Evolutionary conservation across 2,888 invertebrate genomes (phyloP).

Genomic region (Parnassius smintheus): DNA sequence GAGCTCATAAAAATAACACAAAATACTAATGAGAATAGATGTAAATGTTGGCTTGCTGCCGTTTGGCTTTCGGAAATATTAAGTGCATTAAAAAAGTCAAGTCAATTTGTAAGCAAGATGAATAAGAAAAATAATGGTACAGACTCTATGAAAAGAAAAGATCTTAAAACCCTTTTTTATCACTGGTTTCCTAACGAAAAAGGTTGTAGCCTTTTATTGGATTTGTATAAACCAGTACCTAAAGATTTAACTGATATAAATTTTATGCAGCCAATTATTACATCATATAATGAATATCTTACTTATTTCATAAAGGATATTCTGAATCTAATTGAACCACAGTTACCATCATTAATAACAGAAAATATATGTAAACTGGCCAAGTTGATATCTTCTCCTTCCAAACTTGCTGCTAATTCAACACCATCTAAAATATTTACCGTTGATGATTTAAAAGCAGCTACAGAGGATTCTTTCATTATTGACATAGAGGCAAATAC

Average conservation of each 20-base stretch:
- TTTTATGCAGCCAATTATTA: conserved; percentile 61
- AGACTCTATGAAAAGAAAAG: conserved; percentile 48
- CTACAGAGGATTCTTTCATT: conserved; percentile 17
- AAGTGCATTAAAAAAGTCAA: conserved; percentile 62
- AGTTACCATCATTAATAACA: conserved; percentile 45
- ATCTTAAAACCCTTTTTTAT: conserved; percentile 54
- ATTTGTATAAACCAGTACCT: conserved; percentile 60
- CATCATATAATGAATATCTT: conserved; percentile 62
- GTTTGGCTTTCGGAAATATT: conserved; percentile 78
- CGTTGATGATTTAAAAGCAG: conserved; percentile 59
- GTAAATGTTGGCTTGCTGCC: conserved; percentile 66
- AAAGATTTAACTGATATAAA: conserved; percentile 54
- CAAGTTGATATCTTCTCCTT: conserved; percentile 57
- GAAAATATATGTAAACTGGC: conserved; percentile 56
- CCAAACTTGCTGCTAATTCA: conserved; percentile 42
- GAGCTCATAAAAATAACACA: conserved; percentile 67
- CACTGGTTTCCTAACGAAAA: conserved; percentile 69
- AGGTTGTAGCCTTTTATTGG: conserved; percentile 50
- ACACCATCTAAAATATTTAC: conserved; percentile 63
- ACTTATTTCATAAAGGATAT: conserved; percentile 59
- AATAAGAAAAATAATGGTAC: conserved; percentile 43
- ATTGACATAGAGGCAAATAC: conserved; percentile 9
- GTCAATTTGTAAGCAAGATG: conserved; percentile 49
- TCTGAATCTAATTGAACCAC: conserved; percentile 54
- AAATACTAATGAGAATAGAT: conserved; percentile 42